Conservation (phyloP, 2,113 vertebrate genomes). For the Phrynosoma blainvillii region DNA sequence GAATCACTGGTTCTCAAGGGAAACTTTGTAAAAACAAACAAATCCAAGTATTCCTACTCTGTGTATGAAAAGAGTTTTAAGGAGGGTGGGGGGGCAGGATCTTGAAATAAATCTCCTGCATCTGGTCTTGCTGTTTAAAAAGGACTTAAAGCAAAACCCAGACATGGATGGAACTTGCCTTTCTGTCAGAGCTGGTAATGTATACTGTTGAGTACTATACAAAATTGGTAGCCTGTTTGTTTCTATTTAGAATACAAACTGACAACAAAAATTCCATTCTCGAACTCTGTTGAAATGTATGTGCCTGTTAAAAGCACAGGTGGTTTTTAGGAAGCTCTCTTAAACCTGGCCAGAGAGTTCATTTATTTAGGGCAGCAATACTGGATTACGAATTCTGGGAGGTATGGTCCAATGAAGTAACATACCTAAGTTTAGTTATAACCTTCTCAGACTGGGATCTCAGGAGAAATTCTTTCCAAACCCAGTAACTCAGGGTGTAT, state of each 20-base stretch:
- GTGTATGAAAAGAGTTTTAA: not conserved
- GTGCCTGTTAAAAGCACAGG: not conserved
- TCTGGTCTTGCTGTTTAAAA: slow-evolving; percentile 28
- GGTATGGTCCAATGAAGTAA: not conserved
- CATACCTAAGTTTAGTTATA: not conserved
- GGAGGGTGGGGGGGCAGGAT: not conserved
- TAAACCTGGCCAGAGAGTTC: not conserved
- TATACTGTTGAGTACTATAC: not conserved
- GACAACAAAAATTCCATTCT: not conserved
- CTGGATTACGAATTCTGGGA: not conserved
- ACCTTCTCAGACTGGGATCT: not conserved
- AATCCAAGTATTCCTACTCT: not conserved
- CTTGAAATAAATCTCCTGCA: slow-evolving; percentile 24
- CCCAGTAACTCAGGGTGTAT: too few relatives aligned
- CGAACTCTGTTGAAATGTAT: not conserved
- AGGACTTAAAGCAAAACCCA: not conserved
- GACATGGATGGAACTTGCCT: not conserved
- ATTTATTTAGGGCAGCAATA: not conserved
- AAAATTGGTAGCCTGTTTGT: not conserved
- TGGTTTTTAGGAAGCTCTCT: not conserved
- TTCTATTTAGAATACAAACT: not conserved
- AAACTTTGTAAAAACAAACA: slow-evolving; percentile 15
- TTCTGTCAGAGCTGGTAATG: not conserved
- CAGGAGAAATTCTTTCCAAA: not conserved
- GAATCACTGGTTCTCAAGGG: slow-evolving; percentile 21